Evolutionary conservation across 1,140 invertebrate genomes (phyloP), one percentile per base, ranked within the genome.

Genomic region (Helicoverpa armigera): DNA sequence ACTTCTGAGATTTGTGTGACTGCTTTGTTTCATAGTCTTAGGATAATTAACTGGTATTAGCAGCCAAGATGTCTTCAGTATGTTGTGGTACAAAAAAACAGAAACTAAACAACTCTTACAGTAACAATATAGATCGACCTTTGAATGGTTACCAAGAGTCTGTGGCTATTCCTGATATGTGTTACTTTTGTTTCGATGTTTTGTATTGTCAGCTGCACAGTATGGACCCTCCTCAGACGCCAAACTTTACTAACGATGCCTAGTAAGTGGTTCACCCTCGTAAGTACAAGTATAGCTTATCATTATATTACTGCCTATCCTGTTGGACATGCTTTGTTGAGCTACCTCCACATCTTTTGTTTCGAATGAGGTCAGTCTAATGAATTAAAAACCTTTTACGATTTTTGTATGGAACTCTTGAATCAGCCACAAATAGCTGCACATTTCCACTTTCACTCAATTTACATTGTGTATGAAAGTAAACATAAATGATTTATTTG

Each of bases 111-210:
- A 97, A 98, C 95, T 96, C 97, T 48, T 93, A 91, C 75, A 92
- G 90, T 83, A 94, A 95, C 87, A 92, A 90, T 86, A 86, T 93
- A 82, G 94, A 95, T 77, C 90, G 93, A 89, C 95, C 95, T 90
- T 94, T 96, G 90, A 96, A 97, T 93, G 96, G 95, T 87, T 94
- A 94, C 86, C 95, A 95, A 94, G 96, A 95, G 91, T 96, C 96
- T 94, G 97, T 99, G 54, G 98, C 98, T 78, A 97, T 97, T 92
- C 97, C 98, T 69, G 98, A 99, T 94, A 99, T 99, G 99, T 99
- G 98, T 93, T 98, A 98, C 96, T 99, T 98, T 96, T 99, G 99
- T 96, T 99, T 99, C 96, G 99, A 99, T 95, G 98, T 99, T 81
- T 96, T 99, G 73, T 98, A 99, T 95, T 97, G 97, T 94, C 98